phyloP scores from a whole-genome alignment of 1,140 invertebrate species.

The Euglossa dilemma region DNA sequence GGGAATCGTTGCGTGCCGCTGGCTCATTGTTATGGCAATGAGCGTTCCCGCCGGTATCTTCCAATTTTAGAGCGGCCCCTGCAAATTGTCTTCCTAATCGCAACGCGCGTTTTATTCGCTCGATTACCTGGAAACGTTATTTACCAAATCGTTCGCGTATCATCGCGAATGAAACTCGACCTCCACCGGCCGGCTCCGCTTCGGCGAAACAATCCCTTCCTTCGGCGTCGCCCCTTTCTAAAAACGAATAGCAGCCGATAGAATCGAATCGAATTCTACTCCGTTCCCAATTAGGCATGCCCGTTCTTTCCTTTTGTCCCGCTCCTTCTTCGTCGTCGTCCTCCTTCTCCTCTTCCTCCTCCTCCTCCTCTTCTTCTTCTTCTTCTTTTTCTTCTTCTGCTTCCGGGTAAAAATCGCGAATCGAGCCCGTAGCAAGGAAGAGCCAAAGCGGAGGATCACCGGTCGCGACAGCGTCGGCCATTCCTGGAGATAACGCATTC shows the following conservation, averaged over 20 bases:
- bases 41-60: constrained; percentile 61
- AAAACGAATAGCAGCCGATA: not conserved
- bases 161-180: constrained; percentile 32
- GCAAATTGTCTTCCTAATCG: constrained; percentile 65
- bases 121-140: constrained; percentile 64
- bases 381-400: not conserved
- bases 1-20: constrained; percentile 60
- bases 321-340: not conserved
- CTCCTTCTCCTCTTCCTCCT: not conserved
- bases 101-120: constrained; percentile 49
- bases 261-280: not conserved
- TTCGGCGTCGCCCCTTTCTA: not conserved
- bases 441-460: constrained; percentile 22
- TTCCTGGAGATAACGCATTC: constrained; percentile 70
- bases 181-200: not conserved
- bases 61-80: constrained; percentile 56
- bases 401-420: not conserved
- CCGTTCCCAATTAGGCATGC: constrained; percentile 4
- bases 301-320: not conserved
- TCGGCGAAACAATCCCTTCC: not conserved
- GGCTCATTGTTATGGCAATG: constrained; percentile 64
- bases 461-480: constrained; percentile 72
- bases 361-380: not conserved
- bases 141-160: constrained; percentile 56
- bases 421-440: not conserved